Base-by-base conservation (phyloP, 64 coral and sea anemone species). In the Porites lutea region DNA sequence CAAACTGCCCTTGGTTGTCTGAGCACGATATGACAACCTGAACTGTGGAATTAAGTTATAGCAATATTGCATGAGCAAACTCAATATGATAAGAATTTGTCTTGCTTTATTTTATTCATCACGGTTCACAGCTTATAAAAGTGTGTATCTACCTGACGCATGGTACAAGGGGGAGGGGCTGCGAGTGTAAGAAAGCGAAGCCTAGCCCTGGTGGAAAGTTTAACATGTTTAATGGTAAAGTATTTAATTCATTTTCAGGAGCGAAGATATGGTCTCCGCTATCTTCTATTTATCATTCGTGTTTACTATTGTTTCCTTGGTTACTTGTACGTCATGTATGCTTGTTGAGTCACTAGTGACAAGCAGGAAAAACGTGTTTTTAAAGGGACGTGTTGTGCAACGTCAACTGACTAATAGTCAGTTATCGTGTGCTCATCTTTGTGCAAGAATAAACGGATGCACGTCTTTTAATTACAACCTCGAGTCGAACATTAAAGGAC, bases 401-500 rank as follows among this genome's bases (percentile, higher is more conserved):
- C 61, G 61, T 11, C 57, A 88, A 44, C 82, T 61, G 46, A 81
- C 77, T 15, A 52, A 59, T 16, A 88, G 64, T 3, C 58, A 86
- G 2, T 74, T 94, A 65, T 84, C 91, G 45, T 96, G 95, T 65
- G 95, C 92, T 59, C 95, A 94, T 20, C 47, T 71, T 54, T 96
- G 95, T 52, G 44, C 76, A 44, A 61, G 77, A 19, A 86, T 90
- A 50, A 16, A 75, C 0, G 23, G 70, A 85, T 96, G 95, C 52
- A 21, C 48, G 3, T 96, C 91, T 3, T 90, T 96, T 67, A 96
- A 96, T 82, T 96, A 45, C 75, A 96, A 96, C 59, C 62, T 4
- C 15, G 21, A 55, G 46, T 27, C 90, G 37, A n/a, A 27, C 16
- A 67, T 3, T 19, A 19, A 51, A 21, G 88, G 92, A 72, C 4